Conservation (phyloP, 2,888 invertebrate species). For the Ferrisia virgata region DNA sequence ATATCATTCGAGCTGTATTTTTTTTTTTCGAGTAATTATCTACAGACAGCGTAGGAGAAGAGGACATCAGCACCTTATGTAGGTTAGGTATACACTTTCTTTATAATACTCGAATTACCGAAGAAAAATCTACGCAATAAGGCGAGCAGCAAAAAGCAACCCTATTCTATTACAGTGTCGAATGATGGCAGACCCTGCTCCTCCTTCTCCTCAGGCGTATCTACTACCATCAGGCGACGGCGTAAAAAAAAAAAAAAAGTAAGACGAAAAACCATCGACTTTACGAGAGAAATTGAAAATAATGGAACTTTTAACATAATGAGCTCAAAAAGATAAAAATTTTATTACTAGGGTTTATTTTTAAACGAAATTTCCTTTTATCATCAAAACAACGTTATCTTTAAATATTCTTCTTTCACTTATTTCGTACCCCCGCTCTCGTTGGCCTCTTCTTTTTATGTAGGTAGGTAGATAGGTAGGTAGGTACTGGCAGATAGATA, state of each 20-base stretch:
- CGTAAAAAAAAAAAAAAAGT: neutral
- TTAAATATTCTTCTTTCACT: neutral
- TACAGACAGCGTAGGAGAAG: too few relatives aligned
- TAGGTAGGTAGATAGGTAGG: too few relatives aligned
- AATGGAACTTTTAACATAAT: constrained; percentile 23
- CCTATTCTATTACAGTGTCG: neutral
- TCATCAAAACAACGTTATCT: constrained; percentile 19
- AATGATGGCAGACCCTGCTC: neutral
- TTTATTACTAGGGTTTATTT: constrained; percentile 28
- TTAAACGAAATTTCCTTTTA: neutral
- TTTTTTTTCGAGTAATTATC: too few relatives aligned
- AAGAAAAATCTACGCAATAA: neutral
- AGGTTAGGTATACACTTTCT: too few relatives aligned
- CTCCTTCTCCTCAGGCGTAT: neutral
- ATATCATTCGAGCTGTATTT: too few relatives aligned
- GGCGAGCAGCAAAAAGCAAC: neutral
- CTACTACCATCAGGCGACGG: neutral
- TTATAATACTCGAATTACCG: neutral
- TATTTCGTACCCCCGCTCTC: neutral
- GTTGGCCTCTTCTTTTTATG: neutral
- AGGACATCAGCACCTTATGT: neutral
- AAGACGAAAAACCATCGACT: neutral
- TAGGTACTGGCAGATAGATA: too few relatives aligned
- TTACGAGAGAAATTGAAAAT: constrained; percentile 23
- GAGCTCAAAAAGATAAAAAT: constrained; percentile 25